Conservation (phyloP, 2,888 invertebrate species). For the Caenorhabditis japonica region DNA sequence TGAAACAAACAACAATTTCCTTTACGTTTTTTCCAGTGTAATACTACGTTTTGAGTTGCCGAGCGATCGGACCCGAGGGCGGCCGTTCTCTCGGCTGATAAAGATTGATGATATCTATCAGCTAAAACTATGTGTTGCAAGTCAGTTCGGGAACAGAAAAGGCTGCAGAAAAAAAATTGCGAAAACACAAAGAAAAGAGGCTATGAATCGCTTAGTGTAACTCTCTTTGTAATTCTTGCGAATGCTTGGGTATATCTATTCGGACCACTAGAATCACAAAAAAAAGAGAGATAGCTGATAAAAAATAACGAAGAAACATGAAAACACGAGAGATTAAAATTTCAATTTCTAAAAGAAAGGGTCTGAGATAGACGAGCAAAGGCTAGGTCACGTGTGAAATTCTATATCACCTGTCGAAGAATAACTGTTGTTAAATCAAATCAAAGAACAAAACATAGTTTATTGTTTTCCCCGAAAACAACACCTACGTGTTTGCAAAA, state of each 20-base stretch:
- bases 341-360: background rate
- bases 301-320: slow-evolving; percentile 10
- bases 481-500: slow-evolving; percentile 33
- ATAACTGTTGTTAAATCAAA: slow-evolving; percentile 15
- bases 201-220: too few relatives aligned
- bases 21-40: slow-evolving; percentile 19
- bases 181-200: too few relatives aligned
- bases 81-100: slow-evolving; percentile 41
- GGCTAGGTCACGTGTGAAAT: slow-evolving; percentile 6
- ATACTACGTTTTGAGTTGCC: slow-evolving; percentile 42
- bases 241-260: slow-evolving; percentile 24
- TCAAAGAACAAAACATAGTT: too few relatives aligned
- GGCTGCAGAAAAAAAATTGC: too few relatives aligned
- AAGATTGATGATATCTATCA: slow-evolving; percentile 38
- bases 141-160: slow-evolving; percentile 3
- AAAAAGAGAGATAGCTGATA: background rate
- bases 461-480: background rate
- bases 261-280: slow-evolving; percentile 3
- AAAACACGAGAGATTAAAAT: background rate
- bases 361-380: slow-evolving; percentile 9
- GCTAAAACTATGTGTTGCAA: slow-evolving; percentile 39
- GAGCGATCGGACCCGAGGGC: slow-evolving; percentile 25
- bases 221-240: slow-evolving; percentile 13
- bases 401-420: slow-evolving; percentile 23
- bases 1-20: slow-evolving; percentile 30